Percentiles rank a stretch among this genome's conserved stretches.
phyloP scores from a whole-genome alignment of 2,888 invertebrate genomes.

The Idaea straminata region DNA sequence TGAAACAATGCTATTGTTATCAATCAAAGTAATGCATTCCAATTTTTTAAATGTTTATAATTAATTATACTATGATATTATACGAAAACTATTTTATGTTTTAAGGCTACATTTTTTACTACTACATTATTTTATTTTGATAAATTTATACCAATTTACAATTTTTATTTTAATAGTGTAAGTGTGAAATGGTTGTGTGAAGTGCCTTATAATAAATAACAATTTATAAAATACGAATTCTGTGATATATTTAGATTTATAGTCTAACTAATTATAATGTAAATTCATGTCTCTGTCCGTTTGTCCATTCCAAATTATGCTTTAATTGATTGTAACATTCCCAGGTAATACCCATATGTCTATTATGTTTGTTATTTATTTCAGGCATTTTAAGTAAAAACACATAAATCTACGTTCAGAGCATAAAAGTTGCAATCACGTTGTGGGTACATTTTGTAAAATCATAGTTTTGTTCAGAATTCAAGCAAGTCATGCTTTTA shows the following conservation, averaged over 20 bases:
- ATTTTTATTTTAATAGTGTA: neutral
- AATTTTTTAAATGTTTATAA: slow-evolving; percentile 3
- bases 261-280: no score
- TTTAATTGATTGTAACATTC: no score
- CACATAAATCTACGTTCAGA: no score
- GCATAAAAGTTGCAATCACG: no score
- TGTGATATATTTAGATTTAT: neutral
- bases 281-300: no score
- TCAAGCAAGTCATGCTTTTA: no score
- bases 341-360: no score
- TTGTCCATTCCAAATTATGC: no score
- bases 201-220: slow-evolving; percentile 17
- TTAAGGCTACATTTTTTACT: neutral
- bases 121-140: slow-evolving; percentile 4
- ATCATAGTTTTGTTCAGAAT: no score
- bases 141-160: neutral
- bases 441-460: no score
- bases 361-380: no score
- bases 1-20: slow-evolving; percentile 27
- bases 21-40: slow-evolving; percentile 16
- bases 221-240: slow-evolving; percentile 3
- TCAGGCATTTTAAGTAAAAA: no score
- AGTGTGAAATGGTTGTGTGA: slow-evolving; percentile 15
- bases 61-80: slow-evolving; percentile 12
- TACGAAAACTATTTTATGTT: slow-evolving; percentile 8